Evolutionary conservation across 1,140 invertebrate genomes (phyloP), one percentile per base, ranked within the genome.

Genomic region (Drosophila jambulina): DNA sequence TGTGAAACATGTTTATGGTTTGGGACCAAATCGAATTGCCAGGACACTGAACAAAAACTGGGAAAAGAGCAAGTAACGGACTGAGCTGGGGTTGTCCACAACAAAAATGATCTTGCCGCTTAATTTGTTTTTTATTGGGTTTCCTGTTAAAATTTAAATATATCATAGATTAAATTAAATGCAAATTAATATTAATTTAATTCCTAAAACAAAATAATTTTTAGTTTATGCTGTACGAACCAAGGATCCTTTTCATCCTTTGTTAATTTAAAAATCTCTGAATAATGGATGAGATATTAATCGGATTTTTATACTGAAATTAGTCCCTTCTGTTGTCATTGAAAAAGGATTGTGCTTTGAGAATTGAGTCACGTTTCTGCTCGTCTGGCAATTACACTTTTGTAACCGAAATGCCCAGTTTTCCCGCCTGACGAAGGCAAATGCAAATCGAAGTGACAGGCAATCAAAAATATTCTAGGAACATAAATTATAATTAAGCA

Each of bases 401-500:
- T 68, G 61, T 51, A 78, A 77, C 49, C 61, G 42, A 61, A 69
- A 77, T 78, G 5, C 10, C 51, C 3, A 34, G 29, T 25, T 54
- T 36, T 48, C 23, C 42, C 29, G 57, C n/a, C 38, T 56, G 72
- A 60, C 61, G 60, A 77, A 48, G 68, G 68, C 68, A 43, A 71
- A 77, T 77, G 75, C 74, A n/a, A n/a, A n/a, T n/a, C n/a, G n/a
- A n/a, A n/a, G n/a, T n/a, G n/a, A n/a, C n/a, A n/a, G n/a, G n/a
- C n/a, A 40, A 40, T 27, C 46, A 76, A 25, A 46, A 34, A 29
- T 58, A 69, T 70, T 40, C 42, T 21, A 38, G 13, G 34, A 53
- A 70, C 75, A 78, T 78, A 70, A 77, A 78, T 78, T 70, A 77
- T 62, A 78, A 77, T 78, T 76, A 76, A 32, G 42, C 27, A 57